These are phyloP conservation scores for Ophion ventricosus DNA, from an alignment of 2,888 invertebrate species.

Conservation along the genomic window DNA sequence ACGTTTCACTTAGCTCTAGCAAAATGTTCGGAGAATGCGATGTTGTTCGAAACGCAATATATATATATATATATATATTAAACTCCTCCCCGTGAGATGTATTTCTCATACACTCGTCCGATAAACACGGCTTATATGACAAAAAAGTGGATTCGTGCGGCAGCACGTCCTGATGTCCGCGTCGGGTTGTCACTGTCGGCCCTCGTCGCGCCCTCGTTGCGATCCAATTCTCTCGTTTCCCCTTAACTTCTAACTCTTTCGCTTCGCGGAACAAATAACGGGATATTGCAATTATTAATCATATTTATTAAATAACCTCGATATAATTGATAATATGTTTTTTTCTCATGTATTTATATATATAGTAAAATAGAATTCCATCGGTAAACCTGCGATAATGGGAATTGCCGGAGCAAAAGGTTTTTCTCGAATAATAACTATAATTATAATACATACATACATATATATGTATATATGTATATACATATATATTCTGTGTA, in stretches of 20 bases:
- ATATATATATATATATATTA: not conserved
- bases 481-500: too few relatives aligned
- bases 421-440: too few relatives aligned
- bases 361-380: too few relatives aligned
- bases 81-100: constrained; percentile 50
- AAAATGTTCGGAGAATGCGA: constrained; percentile 49
- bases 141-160: constrained; percentile 57
- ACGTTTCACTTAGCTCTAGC: constrained; percentile 65
- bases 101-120: constrained; percentile 35
- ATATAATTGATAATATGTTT: not conserved
- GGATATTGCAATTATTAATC: not conserved
- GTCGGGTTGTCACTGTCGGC: constrained; percentile 9
- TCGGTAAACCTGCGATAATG: too few relatives aligned
- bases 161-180: constrained; percentile 26
- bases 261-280: not conserved
- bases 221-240: constrained; percentile 52
- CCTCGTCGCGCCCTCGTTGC: constrained; percentile 25
- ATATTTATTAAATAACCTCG: not conserved
- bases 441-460: too few relatives aligned
- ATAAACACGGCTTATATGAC: constrained; percentile 47
- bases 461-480: too few relatives aligned
- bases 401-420: too few relatives aligned
- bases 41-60: not conserved
- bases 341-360: too few relatives aligned
- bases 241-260: constrained; percentile 9